A percentile compares a stretch with the other conserved stretches of the same genome.
Evolutionary conservation across 1,140 invertebrate species (phyloP).

Genomic region (Drosophila dunni): DNA sequence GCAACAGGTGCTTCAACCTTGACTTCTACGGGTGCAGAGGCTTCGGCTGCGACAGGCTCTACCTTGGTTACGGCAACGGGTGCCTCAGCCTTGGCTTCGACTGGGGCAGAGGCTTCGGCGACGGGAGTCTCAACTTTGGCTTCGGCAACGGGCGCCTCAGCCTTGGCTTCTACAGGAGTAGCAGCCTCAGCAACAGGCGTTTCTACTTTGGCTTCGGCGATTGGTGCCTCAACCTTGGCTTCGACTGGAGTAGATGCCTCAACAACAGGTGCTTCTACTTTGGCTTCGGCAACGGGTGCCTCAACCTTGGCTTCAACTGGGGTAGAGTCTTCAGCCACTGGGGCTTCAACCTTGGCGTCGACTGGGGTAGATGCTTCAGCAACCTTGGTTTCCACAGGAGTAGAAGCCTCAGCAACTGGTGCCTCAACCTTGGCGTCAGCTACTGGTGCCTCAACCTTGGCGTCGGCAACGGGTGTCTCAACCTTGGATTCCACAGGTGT

Average conservation of each 20-base stretch:
- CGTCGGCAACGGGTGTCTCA: constrained; percentile 14
- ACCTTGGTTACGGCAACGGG: constrained; percentile 19
- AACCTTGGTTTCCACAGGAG: constrained; percentile 16
- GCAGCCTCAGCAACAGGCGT: constrained; percentile 19
- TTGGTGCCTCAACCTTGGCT: constrained; percentile 8
- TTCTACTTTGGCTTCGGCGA: constrained; percentile 25
- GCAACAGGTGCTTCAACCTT: constrained; percentile 7
- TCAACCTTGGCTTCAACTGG: constrained; percentile 24
- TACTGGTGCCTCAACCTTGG: constrained; percentile 7
- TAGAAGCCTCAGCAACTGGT: constrained; percentile 17
- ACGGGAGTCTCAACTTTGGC: constrained; percentile 2
- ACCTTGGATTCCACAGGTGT: constrained; percentile 19
- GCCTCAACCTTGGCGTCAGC: constrained; percentile 32
- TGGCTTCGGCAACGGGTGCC: constrained; percentile 8
- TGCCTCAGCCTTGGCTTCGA: constrained; percentile 29
- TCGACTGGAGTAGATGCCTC: constrained; percentile 7
- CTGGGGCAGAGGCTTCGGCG: constrained; percentile 8
- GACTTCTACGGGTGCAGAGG: not conserved
- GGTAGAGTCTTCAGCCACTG: constrained; percentile 5
- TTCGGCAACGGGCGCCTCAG: constrained; percentile 19
- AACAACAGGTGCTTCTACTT: constrained; percentile 4
- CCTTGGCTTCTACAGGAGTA: constrained; percentile 19
- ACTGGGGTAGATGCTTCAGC: constrained; percentile 14
- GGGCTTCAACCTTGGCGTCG: constrained; percentile 34
- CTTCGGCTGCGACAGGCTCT: constrained; percentile 11